Percentiles rank a stretch among this genome's conserved stretches.
Conservation (phyloP, 2,113 vertebrate genomes). For the Aspidoscelis tigris region DNA sequence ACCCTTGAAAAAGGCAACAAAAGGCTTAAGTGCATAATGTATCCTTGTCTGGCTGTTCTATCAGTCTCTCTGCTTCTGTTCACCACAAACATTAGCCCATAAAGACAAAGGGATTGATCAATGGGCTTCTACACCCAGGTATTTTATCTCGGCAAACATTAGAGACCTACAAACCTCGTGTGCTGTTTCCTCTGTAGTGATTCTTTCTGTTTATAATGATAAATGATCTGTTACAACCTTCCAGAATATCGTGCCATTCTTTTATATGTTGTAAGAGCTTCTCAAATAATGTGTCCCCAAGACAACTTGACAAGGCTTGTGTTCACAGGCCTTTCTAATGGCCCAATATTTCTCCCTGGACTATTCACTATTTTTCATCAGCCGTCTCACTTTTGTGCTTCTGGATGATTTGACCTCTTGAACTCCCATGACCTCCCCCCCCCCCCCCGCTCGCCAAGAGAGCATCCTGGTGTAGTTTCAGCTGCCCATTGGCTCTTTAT, state of each 20-base stretch:
- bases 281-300: neutral
- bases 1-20: neutral
- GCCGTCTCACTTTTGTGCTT: neutral
- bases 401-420: neutral
- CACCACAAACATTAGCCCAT: neutral
- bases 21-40: neutral
- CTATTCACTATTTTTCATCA: neutral
- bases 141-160: slow-evolving; percentile 22
- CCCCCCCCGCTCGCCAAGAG: neutral
- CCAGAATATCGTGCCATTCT: neutral
- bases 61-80: neutral
- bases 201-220: slow-evolving; percentile 4
- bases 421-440: neutral
- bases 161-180: neutral
- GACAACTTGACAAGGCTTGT: neutral
- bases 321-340: neutral
- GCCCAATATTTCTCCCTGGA: neutral
- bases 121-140: neutral
- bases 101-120: slow-evolving; percentile 20
- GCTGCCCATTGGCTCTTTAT: neutral
- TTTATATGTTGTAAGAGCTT: neutral
- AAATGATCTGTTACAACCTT: neutral
- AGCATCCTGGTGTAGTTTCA: neutral
- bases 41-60: neutral
- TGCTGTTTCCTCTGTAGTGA: neutral